Conservation (phyloP, 2,888 invertebrate species). For the Neoaliturus tenellus region DNA sequence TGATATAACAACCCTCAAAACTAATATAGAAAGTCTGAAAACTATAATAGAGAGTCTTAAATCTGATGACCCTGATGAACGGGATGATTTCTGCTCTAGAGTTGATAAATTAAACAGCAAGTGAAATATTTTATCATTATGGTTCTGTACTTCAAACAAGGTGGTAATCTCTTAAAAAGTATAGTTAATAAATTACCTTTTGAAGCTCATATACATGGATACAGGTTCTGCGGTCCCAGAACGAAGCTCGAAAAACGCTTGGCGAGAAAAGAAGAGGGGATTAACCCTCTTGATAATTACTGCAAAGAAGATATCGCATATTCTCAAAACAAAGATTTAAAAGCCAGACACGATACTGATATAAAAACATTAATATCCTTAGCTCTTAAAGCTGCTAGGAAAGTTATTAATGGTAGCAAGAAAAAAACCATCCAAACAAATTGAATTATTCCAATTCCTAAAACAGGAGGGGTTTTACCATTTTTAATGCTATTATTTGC, state of each 20-base stretch:
- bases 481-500: constrained; percentile 13
- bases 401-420: background rate
- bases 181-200: constrained; percentile 51
- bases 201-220: constrained; percentile 61
- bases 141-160: background rate
- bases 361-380: background rate
- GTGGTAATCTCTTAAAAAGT: constrained; percentile 47
- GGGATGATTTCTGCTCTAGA: background rate
- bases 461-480: background rate
- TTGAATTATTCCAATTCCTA: constrained; percentile 6
- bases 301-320: constrained; percentile 61
- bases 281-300: constrained; percentile 62
- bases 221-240: constrained; percentile 61
- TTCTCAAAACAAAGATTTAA: constrained; percentile 3
- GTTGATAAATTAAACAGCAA: constrained; percentile 1
- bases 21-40: background rate
- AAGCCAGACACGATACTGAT: constrained; percentile 58
- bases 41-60: background rate
- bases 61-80: background rate
- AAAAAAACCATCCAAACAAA: background rate
- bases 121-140: background rate
- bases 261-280: constrained; percentile 45
- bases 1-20: background rate
- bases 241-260: constrained; percentile 57
- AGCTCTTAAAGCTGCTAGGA: background rate